Evolutionary conservation across 2,797 vertebrate species (phyloP).

Genomic region (Leptatherina wallacei): DNA sequence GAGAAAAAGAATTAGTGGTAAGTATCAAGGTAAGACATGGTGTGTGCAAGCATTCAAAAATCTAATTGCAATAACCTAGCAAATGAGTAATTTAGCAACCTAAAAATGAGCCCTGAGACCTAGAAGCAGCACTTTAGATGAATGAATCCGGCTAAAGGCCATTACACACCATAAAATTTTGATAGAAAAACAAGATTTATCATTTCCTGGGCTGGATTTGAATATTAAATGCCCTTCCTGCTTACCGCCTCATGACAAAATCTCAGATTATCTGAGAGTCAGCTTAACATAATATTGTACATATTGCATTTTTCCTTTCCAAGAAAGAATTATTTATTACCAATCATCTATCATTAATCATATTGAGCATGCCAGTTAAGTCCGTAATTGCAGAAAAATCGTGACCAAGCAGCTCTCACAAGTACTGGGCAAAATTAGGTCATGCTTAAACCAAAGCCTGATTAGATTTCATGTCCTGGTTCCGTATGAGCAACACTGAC

Average conservation of each 20-base stretch:
- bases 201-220: conserved; percentile 57
- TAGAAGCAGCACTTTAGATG: conserved; percentile 70
- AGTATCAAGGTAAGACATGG: conserved; percentile 69
- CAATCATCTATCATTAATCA: conserved; percentile 78
- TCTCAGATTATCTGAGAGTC: conserved; percentile 44
- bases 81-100: conserved; percentile 80
- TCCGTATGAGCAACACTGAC: conserved; percentile 67
- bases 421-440: conserved; percentile 68
- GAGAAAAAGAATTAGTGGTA: conserved; percentile 65
- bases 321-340: conserved; percentile 68
- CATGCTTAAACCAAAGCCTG: conserved; percentile 68
- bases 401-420: conserved; percentile 58
- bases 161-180: conserved; percentile 64
- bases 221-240: conserved; percentile 62
- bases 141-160: conserved; percentile 72
- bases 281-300: conserved; percentile 57
- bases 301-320: conserved; percentile 55
- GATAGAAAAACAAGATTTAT: conserved; percentile 64
- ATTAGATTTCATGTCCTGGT: conserved; percentile 71
- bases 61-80: conserved; percentile 84
- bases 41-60: conserved; percentile 68
- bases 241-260: conserved; percentile 44
- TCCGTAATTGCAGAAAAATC: conserved; percentile 74
- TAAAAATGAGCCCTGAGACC: conserved; percentile 73
- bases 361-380: conserved; percentile 68